A percentile compares a stretch with the other conserved stretches of the same genome.
These are phyloP conservation scores for Hyperoplus immaculatus DNA, from an alignment of 2,797 vertebrate species.

Conservation along the genomic window DNA sequence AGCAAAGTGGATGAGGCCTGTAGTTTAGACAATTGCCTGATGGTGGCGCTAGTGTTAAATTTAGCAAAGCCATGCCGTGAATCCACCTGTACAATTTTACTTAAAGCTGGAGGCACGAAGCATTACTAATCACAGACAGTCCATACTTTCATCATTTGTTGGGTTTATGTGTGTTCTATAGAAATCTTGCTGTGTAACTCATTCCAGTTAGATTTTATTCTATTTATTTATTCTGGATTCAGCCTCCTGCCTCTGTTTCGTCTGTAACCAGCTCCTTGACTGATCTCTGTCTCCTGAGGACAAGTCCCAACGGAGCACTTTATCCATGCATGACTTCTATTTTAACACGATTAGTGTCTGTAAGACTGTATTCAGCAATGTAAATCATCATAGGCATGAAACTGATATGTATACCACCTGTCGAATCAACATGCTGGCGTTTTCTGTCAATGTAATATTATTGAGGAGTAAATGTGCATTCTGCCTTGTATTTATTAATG, in stretches of 20 bases:
- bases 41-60: slow-evolving; percentile 41
- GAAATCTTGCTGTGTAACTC: slow-evolving; percentile 1
- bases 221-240: neutral
- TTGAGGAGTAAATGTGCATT: slow-evolving; percentile 14
- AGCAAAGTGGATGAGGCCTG: slow-evolving; percentile 11
- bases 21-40: slow-evolving; percentile 22
- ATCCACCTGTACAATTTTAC: neutral
- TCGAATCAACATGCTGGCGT: slow-evolving; percentile 13
- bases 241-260: slow-evolving; percentile 7
- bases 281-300: neutral
- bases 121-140: neutral
- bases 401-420: slow-evolving; percentile 9
- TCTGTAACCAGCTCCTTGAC: neutral
- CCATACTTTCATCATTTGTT: neutral
- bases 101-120: slow-evolving; percentile 9
- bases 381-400: slow-evolving; percentile 20
- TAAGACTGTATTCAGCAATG: slow-evolving; percentile 7
- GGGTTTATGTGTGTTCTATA: slow-evolving; percentile 25
- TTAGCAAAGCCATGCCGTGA: neutral
- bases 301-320: slow-evolving; percentile 29
- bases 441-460: slow-evolving; percentile 11
- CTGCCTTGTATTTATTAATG: slow-evolving; percentile 17
- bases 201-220: slow-evolving; percentile 15
- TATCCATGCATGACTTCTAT: slow-evolving; percentile 55
- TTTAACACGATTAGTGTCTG: slow-evolving; percentile 12